A percentile compares a stretch with the other conserved stretches of the same genome.
Conservation (phyloP, 2,797 vertebrate species). For the Podargus strigoides region DNA sequence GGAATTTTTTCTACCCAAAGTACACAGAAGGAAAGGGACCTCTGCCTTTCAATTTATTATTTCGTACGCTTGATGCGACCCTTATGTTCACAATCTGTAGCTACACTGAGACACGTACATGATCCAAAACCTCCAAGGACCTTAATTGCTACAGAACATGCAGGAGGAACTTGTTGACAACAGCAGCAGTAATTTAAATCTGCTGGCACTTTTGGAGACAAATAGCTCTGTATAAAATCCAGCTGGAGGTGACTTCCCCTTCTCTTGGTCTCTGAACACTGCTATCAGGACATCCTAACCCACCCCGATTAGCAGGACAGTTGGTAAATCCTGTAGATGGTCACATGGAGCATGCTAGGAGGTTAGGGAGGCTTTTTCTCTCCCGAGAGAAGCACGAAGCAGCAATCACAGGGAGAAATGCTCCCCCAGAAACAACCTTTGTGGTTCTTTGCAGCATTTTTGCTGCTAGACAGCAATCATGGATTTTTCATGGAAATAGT, state of each 20-base stretch:
- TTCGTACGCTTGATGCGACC: conserved; percentile 17
- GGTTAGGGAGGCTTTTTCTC: neutral
- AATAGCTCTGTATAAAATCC: neutral
- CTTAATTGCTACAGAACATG: neutral
- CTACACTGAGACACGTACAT: conserved; percentile 8
- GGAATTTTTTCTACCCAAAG: neutral
- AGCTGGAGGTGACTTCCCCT: neutral
- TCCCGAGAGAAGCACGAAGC: neutral
- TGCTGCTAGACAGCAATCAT: neutral
- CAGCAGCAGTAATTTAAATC: conserved; percentile 10
- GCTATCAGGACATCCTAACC: neutral
- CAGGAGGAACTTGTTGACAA: conserved; percentile 35
- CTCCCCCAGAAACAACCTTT: neutral
- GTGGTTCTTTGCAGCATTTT: neutral
- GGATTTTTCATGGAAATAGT: neutral
- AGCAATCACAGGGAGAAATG: neutral
- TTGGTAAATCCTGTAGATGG: neutral
- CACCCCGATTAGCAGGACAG: neutral
- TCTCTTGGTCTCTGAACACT: neutral
- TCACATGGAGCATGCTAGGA: accelerated
- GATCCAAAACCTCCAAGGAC: conserved; percentile 30
- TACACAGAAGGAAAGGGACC: neutral
- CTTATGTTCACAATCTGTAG: conserved; percentile 50
- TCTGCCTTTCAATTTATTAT: conserved; percentile 31
- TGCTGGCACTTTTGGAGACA: neutral